Conservation (phyloP, 1,140 invertebrate species). For the Anagrus nilaparvatae region DNA sequence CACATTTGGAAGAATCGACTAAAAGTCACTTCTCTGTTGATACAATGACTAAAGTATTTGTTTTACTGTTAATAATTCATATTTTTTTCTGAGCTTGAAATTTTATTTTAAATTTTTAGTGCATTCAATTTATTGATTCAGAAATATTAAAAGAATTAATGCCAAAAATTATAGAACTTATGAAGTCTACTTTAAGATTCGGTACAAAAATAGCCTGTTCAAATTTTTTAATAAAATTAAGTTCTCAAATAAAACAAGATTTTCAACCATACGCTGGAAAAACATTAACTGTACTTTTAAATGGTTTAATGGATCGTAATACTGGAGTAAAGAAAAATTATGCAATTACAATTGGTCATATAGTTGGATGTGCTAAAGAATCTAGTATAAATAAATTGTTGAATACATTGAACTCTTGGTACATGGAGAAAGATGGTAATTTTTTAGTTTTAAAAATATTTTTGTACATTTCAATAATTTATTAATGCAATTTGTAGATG, state of each 20-base stretch:
- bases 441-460: constrained; percentile 4
- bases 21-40: constrained; percentile 80
- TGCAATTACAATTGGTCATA: constrained; percentile 70
- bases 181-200: constrained; percentile 68
- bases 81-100: constrained; percentile 1
- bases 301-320: constrained; percentile 76
- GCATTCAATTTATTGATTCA: constrained; percentile 72
- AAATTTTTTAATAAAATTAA: constrained; percentile 70
- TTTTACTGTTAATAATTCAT: constrained; percentile 9
- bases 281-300: constrained; percentile 64
- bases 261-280: constrained; percentile 63
- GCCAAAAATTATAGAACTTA: constrained; percentile 70
- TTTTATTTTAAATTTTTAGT: constrained; percentile 44
- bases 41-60: constrained; percentile 65
- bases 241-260: constrained; percentile 43
- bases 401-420: constrained; percentile 67
- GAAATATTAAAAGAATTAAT: constrained; percentile 66
- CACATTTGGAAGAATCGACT: constrained; percentile 61
- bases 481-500: constrained; percentile 44
- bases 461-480: constrained; percentile 4
- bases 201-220: constrained; percentile 78
- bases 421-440: constrained; percentile 60
- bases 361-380: constrained; percentile 79
- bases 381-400: constrained; percentile 80
- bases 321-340: constrained; percentile 71